These are phyloP conservation scores for Austrofundulus limnaeus DNA, from an alignment of 2,113 vertebrate species.

Conservation along the genomic window DNA sequence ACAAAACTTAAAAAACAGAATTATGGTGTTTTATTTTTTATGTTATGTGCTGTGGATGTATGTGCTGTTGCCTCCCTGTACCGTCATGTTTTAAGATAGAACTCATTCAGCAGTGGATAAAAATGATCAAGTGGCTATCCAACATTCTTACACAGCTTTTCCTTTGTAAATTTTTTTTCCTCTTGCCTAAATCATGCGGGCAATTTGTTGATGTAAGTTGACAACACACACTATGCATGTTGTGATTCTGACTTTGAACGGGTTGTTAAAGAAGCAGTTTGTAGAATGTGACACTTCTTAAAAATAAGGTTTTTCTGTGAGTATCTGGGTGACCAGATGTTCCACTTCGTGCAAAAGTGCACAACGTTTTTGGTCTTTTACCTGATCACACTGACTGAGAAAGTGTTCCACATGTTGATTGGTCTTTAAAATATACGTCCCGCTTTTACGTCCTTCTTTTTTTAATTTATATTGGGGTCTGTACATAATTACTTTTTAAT, in stretches of 20 bases:
- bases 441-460: too few relatives aligned
- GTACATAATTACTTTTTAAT: too few relatives aligned
- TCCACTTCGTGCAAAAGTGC: too few relatives aligned
- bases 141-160: conserved; percentile 98
- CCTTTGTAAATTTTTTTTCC: conserved; percentile 98
- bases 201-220: conserved; percentile 99
- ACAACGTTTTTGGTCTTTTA: too few relatives aligned
- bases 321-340: too few relatives aligned
- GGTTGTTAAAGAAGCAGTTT: conserved; percentile 67
- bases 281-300: conserved; percentile 13
- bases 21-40: conserved; percentile 95
- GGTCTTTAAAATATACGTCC: too few relatives aligned
- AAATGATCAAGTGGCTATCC: conserved; percentile 88
- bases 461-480: too few relatives aligned
- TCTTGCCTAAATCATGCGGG: conserved; percentile 99
- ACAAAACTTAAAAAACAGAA: conserved; percentile 79
- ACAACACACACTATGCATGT: conserved; percentile 79
- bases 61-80: conserved; percentile 99
- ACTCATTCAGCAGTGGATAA: conserved; percentile 77
- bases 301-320: neutral
- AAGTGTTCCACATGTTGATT: too few relatives aligned
- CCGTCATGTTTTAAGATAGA: conserved; percentile 90
- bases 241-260: conserved; percentile 63
- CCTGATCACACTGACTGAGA: too few relatives aligned
- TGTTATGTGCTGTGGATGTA: conserved; percentile 99